A percentile compares a stretch with the other conserved stretches of the same genome.
Evolutionary conservation across 2,113 vertebrate genomes (phyloP).

Genomic region (Corvus hawaiiensis): DNA sequence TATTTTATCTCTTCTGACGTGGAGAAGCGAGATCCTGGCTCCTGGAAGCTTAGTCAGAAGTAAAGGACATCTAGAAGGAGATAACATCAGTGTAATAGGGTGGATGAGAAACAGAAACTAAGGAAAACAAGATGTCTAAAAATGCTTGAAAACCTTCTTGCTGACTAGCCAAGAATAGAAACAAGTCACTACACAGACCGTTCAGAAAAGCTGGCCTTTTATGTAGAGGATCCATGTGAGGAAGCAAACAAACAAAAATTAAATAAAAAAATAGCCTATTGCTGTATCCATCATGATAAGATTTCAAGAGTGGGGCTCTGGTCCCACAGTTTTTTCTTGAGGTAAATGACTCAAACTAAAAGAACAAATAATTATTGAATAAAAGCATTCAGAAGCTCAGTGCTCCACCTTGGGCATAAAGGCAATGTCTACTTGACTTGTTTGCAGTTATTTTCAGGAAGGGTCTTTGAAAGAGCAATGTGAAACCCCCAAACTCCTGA

Average conservation of each 20-base stretch:
- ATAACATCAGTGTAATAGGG: background rate
- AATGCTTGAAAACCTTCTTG: background rate
- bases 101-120: background rate
- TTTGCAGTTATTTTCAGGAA: background rate
- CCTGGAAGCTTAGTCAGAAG: background rate
- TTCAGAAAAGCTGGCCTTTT: background rate
- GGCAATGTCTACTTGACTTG: background rate
- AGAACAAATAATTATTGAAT: background rate
- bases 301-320: background rate
- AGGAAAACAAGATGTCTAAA: background rate
- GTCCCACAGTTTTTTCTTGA: background rate
- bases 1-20: background rate
- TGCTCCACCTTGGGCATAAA: background rate
- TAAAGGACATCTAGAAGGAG: background rate
- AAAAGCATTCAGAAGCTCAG: background rate
- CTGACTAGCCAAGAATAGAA: background rate
- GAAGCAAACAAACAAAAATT: background rate
- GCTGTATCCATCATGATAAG: background rate
- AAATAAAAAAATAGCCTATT: background rate
- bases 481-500: background rate
- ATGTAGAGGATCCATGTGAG: background rate
- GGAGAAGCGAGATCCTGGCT: background rate
- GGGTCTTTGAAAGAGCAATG: background rate
- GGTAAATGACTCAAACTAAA: background rate
- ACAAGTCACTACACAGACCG: background rate